Percentiles rank a stretch among this genome's conserved stretches.
Evolutionary conservation across 2,113 vertebrate genomes (phyloP).

Genomic region (Corvus moneduloides): DNA sequence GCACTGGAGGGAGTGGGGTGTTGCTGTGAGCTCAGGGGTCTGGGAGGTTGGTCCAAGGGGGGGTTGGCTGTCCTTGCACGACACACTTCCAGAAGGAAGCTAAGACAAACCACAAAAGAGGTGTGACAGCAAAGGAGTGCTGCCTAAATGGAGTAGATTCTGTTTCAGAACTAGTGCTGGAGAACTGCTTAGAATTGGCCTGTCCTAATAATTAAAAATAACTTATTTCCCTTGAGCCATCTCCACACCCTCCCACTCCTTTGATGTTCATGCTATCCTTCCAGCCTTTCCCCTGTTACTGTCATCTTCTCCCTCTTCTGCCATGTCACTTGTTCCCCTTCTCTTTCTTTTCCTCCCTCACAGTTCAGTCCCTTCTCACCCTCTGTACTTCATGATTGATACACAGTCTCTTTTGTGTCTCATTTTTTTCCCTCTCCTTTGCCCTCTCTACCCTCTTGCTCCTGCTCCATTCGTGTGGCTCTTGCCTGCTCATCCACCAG

Average conservation of each 20-base stretch:
- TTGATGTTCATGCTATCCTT: neutral
- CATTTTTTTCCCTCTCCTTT: neutral
- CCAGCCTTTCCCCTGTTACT: neutral
- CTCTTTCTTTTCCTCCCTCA: neutral
- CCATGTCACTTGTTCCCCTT: neutral
- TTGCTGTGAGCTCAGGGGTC: neutral
- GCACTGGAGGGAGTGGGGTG: neutral
- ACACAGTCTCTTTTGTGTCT: neutral
- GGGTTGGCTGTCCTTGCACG: rapidly evolving
- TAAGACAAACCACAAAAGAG: neutral
- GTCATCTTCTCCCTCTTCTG: neutral
- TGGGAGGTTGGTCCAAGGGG: neutral
- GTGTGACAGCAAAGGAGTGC: neutral
- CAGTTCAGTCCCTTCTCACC: neutral
- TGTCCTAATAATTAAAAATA: conserved; percentile 52
- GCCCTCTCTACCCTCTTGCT: neutral
- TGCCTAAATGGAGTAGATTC: neutral
- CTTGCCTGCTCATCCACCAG: neutral
- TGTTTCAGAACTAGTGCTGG: neutral
- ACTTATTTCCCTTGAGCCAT: neutral
- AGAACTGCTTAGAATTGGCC: neutral
- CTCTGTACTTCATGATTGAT: neutral
- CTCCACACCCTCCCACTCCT: neutral
- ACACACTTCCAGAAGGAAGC: neutral
- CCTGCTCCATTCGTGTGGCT: neutral